Percentiles rank a stretch among this genome's conserved stretches.
phyloP scores from a whole-genome alignment of 2,113 vertebrate species.

The Calypte anna region DNA sequence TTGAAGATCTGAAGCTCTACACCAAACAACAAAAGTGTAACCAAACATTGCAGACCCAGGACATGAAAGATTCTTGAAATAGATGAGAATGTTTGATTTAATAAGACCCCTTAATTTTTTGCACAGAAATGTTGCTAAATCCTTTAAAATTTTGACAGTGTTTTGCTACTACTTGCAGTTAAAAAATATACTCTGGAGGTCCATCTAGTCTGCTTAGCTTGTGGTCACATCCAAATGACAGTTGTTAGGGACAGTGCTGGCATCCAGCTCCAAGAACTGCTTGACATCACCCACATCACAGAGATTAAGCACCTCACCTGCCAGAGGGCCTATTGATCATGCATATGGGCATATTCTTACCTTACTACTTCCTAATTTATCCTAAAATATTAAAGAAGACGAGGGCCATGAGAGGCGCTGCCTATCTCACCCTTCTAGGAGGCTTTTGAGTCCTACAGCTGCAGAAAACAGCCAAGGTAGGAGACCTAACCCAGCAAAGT shows the following conservation, averaged over 20 bases:
- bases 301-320: background rate
- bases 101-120: conserved; percentile 58
- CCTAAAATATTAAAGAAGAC: background rate
- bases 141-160: conserved; percentile 38
- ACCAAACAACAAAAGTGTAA: conserved; percentile 36
- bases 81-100: conserved; percentile 42
- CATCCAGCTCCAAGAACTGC: background rate
- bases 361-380: background rate
- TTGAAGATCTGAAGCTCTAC: conserved; percentile 46
- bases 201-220: conserved; percentile 26
- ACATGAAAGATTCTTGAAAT: conserved; percentile 41
- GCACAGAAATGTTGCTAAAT: conserved; percentile 34
- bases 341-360: background rate
- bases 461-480: background rate
- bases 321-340: background rate
- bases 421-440: background rate
- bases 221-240: background rate
- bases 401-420: background rate
- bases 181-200: conserved; percentile 42
- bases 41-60: background rate
- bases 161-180: conserved; percentile 57
- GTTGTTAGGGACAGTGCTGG: background rate
- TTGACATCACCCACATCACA: background rate
- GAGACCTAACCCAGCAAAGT: background rate
- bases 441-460: background rate